Evolutionary conservation across 2,888 invertebrate species (phyloP).

Genomic region (Carterocephalus palaemon): DNA sequence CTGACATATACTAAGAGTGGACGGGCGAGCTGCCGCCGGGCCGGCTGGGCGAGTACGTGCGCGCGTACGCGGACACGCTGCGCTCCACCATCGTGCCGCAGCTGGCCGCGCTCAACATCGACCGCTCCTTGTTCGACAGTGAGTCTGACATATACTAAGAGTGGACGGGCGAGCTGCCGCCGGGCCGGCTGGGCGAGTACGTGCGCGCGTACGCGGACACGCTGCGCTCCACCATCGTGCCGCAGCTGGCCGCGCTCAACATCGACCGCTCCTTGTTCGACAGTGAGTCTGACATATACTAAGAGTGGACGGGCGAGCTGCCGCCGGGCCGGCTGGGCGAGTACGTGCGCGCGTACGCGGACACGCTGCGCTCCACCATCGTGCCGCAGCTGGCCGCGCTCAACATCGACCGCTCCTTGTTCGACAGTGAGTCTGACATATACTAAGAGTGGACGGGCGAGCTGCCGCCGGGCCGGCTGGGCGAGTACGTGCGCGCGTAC

Average conservation of each 20-base stretch:
- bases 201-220: slow-evolving; percentile 88
- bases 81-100: slow-evolving; percentile 59
- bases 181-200: slow-evolving; percentile 88
- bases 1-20: too few relatives aligned
- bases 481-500: slow-evolving; percentile 91
- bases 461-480: slow-evolving; percentile 88
- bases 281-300: slow-evolving; percentile 35
- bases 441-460: too few relatives aligned
- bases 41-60: slow-evolving; percentile 88
- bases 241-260: slow-evolving; percentile 56
- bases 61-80: slow-evolving; percentile 85
- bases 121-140: slow-evolving; percentile 51
- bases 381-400: slow-evolving; percentile 61
- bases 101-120: slow-evolving; percentile 56
- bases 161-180: slow-evolving; percentile 88
- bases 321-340: slow-evolving; percentile 89
- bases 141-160: too few relatives aligned
- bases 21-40: slow-evolving; percentile 89
- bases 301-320: too few relatives aligned
- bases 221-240: slow-evolving; percentile 56
- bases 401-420: slow-evolving; percentile 55
- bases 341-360: slow-evolving; percentile 91
- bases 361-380: slow-evolving; percentile 54
- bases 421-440: slow-evolving; percentile 42
- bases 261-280: slow-evolving; percentile 57